A percentile compares a stretch with the other conserved stretches of the same genome.
These are phyloP conservation scores for Natrix natrix DNA, from an alignment of 2,797 vertebrate species.

Conservation along the genomic window DNA sequence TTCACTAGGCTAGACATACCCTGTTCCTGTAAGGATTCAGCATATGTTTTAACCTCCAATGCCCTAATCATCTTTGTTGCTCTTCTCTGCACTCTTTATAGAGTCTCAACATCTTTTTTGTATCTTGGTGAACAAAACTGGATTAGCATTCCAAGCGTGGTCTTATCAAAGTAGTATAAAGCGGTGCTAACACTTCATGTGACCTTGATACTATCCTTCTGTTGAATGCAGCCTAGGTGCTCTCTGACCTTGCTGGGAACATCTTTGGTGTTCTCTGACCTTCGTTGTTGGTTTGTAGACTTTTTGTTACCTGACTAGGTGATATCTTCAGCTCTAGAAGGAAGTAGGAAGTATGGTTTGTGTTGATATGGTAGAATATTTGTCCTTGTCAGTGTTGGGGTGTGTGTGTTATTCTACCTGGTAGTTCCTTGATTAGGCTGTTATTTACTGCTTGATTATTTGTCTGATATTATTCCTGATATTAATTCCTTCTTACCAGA, in stretches of 20 bases:
- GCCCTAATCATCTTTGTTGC: background rate
- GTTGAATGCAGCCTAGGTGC: background rate
- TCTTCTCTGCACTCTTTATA: background rate
- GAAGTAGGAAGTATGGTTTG: background rate
- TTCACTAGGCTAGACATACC: background rate
- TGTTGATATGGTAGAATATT: background rate
- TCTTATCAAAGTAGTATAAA: background rate
- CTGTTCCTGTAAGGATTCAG: background rate
- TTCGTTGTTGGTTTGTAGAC: background rate
- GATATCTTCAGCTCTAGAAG: background rate
- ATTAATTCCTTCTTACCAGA: background rate
- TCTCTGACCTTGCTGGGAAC: background rate
- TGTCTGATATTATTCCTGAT: background rate
- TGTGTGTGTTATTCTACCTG: background rate
- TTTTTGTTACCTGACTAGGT: background rate
- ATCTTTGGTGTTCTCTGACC: background rate
- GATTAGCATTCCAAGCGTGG: background rate
- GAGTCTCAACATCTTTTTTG: background rate
- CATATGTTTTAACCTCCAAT: background rate
- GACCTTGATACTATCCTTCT: background rate
- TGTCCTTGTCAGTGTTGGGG: background rate
- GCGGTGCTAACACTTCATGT: background rate
- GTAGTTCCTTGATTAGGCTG: background rate
- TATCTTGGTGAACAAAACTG: background rate
- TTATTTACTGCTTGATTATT: background rate